A percentile compares a stretch with the other conserved stretches of the same genome.
phyloP scores from a whole-genome alignment of 2,797 vertebrate species.

The Nasua narica region DNA sequence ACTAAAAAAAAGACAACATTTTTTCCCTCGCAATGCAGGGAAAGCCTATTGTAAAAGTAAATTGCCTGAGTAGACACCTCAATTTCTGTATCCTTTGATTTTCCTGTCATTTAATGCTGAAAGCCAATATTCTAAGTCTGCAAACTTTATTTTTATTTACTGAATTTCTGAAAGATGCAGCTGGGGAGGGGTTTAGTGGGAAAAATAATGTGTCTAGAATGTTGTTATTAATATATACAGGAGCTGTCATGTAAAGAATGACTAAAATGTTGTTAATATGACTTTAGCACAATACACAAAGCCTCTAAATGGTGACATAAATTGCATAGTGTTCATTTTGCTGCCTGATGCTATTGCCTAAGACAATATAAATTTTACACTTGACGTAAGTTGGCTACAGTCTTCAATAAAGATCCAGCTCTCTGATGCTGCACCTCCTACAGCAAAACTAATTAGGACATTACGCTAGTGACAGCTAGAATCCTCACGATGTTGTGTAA shows the following conservation, averaged over 20 bases:
- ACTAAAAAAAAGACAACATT: neutral
- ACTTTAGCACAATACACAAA: slow-evolving; percentile 63
- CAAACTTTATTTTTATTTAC: slow-evolving; percentile 66
- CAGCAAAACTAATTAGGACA: slow-evolving; percentile 54
- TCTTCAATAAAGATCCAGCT: slow-evolving; percentile 57
- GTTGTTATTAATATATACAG: slow-evolving; percentile 63
- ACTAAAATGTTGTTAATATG: slow-evolving; percentile 63
- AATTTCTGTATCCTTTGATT: slow-evolving; percentile 63
- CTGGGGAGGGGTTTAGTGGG: neutral
- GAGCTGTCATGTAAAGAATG: slow-evolving; percentile 53
- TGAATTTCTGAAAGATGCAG: slow-evolving; percentile 43
- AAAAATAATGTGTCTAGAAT: neutral
- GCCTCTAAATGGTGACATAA: slow-evolving; percentile 72
- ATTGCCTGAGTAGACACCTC: neutral
- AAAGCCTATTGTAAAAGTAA: neutral
- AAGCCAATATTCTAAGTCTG: slow-evolving; percentile 35
- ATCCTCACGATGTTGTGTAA: slow-evolving; percentile 4
- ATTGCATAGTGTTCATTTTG: slow-evolving; percentile 63
- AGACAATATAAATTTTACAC: slow-evolving; percentile 74
- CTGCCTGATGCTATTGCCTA: slow-evolving; percentile 72
- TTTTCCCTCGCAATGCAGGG: neutral
- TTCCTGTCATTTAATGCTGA: slow-evolving; percentile 61
- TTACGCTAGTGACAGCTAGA: slow-evolving; percentile 38
- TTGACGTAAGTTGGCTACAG: slow-evolving; percentile 49
- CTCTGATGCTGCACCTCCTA: neutral